phyloP scores from a whole-genome alignment of 37 sponge, comb jelly and placozoan genomes.

The Oscarella lobularis region DNA sequence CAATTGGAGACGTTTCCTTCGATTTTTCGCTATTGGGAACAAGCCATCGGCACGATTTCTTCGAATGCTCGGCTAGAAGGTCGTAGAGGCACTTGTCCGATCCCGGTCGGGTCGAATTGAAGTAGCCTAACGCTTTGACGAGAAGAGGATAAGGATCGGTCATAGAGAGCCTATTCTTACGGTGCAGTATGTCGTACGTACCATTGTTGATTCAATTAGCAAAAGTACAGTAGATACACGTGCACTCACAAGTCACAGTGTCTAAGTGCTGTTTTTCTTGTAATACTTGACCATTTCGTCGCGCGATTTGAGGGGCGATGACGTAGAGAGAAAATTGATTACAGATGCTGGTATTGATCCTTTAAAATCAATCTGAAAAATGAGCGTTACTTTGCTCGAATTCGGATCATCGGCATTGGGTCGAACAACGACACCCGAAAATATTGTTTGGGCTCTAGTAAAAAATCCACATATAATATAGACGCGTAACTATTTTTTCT shows the following conservation, averaged over 20 bases:
- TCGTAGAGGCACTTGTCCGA: background rate
- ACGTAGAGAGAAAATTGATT: slow-evolving; percentile 25
- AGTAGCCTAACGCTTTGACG: background rate
- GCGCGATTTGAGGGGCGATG: slow-evolving; percentile 20
- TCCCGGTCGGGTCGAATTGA: background rate
- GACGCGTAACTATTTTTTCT: background rate
- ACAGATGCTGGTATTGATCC: slow-evolving; percentile 56
- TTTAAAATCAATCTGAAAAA: slow-evolving; percentile 41
- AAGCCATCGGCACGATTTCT: background rate
- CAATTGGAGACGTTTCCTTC: no score
- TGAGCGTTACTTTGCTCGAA: slow-evolving; percentile 27
- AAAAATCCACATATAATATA: background rate
- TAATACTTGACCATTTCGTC: no score
- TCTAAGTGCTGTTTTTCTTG: no score
- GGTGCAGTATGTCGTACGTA: no score
- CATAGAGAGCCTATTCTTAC: background rate
- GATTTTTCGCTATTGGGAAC: background rate
- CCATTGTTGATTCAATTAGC: no score
- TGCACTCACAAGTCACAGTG: no score
- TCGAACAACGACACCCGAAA: slow-evolving; percentile 37
- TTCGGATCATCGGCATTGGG: slow-evolving; percentile 35
- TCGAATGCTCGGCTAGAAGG: background rate
- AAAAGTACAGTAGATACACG: no score
- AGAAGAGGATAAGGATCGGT: background rate
- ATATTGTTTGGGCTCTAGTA: slow-evolving; percentile 44